phyloP scores from a whole-genome alignment of 2,888 invertebrate species.

The Pyrocoelia pectoralis region DNA sequence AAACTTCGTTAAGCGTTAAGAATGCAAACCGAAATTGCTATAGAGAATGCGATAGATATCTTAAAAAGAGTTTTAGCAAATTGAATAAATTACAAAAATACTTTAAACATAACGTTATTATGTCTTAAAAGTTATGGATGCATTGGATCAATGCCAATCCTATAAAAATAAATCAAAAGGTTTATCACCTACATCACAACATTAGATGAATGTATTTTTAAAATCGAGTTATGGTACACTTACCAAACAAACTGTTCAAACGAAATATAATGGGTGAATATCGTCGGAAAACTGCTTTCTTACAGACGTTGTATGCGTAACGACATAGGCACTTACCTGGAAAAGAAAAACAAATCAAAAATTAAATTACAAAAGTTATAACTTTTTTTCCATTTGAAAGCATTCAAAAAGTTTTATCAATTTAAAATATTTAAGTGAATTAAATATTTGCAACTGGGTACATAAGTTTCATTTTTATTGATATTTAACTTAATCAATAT shows the following conservation, averaged over 20 bases:
- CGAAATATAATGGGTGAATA: neutral
- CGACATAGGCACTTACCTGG: neutral
- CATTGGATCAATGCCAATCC: constrained; percentile 22
- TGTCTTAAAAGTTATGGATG: constrained; percentile 18
- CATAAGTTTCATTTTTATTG: neutral
- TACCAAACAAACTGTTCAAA: neutral
- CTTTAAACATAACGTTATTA: neutral
- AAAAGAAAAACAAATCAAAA: neutral
- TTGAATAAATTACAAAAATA: neutral
- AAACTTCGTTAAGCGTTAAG: neutral
- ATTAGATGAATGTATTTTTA: neutral
- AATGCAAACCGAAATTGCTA: neutral
- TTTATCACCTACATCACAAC: constrained; percentile 19
- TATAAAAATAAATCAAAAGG: constrained; percentile 29
- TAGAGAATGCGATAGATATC: neutral
- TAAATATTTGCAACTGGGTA: neutral
- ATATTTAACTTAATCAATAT: neutral
- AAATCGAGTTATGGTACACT: neutral
- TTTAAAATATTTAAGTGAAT: constrained; percentile 1
- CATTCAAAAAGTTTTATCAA: too few relatives aligned
- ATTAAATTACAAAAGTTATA: neutral
- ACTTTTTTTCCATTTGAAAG: neutral
- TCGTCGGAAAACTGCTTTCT: neutral
- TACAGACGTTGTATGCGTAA: neutral
- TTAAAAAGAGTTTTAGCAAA: neutral